Evolutionary conservation across 2,797 vertebrate genomes (phyloP), one percentile per base, ranked within the genome.

Genomic region (Poeciliopsis paucimaculata): DNA sequence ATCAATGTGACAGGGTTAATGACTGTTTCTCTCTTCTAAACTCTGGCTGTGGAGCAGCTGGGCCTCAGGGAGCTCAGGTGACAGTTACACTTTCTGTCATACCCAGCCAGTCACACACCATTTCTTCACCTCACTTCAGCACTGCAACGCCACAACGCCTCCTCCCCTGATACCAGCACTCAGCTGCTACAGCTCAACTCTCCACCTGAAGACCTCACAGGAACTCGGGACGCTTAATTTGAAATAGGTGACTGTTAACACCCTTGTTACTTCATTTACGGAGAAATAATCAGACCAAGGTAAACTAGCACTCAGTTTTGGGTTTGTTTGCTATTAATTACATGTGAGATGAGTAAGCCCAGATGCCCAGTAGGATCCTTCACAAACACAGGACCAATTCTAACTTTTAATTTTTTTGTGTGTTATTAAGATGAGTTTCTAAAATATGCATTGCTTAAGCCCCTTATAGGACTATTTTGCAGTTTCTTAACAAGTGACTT

Each of bases 1-100:
- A 92, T 92, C 93, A 88, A 88, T 89, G 88, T 94, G 94, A 94
- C 93, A 90, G 91, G 93, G 94, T 94, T 95, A 95, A 95, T 94
- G 90, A 94, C 90, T 78, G 91, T 90, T 93, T 90, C 89, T 91
- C 88, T 91, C 83, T 78, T 83, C 89, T 90, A 89, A 93, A 93
- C 89, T 85, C 86, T 8, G 85, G 87, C 87, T 90, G 81, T 83
- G 90, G 87, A 93, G 87, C 90, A 91, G 91, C 90, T 88, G 91
- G 92, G 85, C 90, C 88, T 87, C 84, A 26, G 88, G 92, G 90
- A 91, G 70, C 77, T 64, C 88, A 91, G 92, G 92, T 94, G 93
- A 94, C 91, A 93, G 88, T 90, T 91, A 89, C 87, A 86, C 90
- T 91, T 90, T 88, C 88, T 92, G 92, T 94, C 93, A 94, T 88